A percentile compares a stretch with the other conserved stretches of the same genome.
Evolutionary conservation across 2,797 vertebrate genomes (phyloP).

Genomic region (Poeciliopsis turneri): DNA sequence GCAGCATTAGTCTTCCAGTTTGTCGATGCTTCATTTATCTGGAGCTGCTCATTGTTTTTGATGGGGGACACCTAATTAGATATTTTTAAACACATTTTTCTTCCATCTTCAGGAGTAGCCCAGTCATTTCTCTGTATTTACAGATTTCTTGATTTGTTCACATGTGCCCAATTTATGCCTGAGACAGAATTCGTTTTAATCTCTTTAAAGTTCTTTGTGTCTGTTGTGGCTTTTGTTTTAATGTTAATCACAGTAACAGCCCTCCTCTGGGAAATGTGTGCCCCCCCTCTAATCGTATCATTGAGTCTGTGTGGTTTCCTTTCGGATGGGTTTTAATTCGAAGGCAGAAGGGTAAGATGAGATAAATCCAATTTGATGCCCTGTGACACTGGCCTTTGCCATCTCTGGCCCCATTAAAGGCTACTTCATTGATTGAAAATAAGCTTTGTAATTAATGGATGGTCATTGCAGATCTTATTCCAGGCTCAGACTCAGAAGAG

Average conservation of each 20-base stretch:
- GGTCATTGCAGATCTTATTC: slow-evolving; percentile 27
- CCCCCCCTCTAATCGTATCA: slow-evolving; percentile 43
- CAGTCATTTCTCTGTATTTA: slow-evolving; percentile 18
- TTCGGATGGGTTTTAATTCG: slow-evolving; percentile 61
- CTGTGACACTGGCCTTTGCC: slow-evolving; percentile 60
- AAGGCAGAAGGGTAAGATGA: slow-evolving; percentile 62
- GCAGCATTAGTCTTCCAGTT: slow-evolving; percentile 39
- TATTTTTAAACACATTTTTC: slow-evolving; percentile 22
- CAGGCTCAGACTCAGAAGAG: slow-evolving; percentile 13
- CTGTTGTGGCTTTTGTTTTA: slow-evolving; percentile 30
- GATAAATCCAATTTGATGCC: slow-evolving; percentile 63
- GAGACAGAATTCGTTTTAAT: slow-evolving; percentile 23
- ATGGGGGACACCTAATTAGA: slow-evolving; percentile 25
- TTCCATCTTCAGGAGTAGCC: slow-evolving; percentile 15
- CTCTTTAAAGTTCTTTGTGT: slow-evolving; percentile 1
- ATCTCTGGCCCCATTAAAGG: slow-evolving; percentile 61
- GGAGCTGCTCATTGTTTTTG: slow-evolving; percentile 27
- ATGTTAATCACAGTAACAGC: slow-evolving; percentile 58
- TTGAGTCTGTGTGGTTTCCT: slow-evolving; percentile 57
- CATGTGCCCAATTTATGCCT: slow-evolving; percentile 1
- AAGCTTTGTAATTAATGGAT: slow-evolving; percentile 70
- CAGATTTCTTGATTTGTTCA: slow-evolving; percentile 15
- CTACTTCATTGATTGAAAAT: slow-evolving; percentile 72
- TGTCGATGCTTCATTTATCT: slow-evolving; percentile 38
- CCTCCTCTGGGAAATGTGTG: slow-evolving; percentile 43